Conservation (phyloP, 2,113 vertebrate genomes). For the Petroica traversi region DNA sequence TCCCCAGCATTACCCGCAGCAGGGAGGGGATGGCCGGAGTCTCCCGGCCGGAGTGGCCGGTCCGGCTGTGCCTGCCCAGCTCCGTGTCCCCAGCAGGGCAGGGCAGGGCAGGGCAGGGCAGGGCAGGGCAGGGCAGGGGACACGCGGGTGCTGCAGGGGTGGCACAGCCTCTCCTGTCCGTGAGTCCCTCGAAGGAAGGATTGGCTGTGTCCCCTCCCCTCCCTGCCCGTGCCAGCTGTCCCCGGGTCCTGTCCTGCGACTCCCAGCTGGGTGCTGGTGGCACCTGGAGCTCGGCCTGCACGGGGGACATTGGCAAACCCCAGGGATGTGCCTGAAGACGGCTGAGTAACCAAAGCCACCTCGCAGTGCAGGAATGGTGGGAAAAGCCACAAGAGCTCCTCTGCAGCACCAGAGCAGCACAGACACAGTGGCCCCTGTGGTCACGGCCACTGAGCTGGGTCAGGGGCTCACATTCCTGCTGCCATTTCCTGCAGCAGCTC, state of each 20-base stretch:
- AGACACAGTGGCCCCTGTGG: not conserved
- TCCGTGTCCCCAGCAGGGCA: no score
- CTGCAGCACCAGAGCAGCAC: not conserved
- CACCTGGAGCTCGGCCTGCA: not conserved
- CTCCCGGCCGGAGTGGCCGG: no score
- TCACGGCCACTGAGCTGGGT: not conserved
- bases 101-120: no score
- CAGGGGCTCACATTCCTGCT: not conserved
- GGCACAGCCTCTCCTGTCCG: no score
- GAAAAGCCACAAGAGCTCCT: not conserved
- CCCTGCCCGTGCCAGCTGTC: no score
- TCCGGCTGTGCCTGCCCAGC: no score
- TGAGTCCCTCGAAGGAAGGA: no score
- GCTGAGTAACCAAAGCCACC: not conserved
- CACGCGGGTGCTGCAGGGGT: no score
- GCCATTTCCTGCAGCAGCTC: not conserved
- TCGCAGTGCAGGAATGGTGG: fast-evolving
- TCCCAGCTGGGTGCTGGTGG: not conserved
- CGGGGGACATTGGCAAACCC: not conserved
- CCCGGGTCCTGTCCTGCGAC: no score
- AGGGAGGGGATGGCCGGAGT: no score
- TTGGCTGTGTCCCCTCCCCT: not conserved
- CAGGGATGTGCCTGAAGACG: not conserved
- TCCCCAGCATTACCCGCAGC: no score
- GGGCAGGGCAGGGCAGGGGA: no score